Evolutionary conservation across 2,888 invertebrate species (phyloP).

Genomic region (Parnassius mnemosyne): DNA sequence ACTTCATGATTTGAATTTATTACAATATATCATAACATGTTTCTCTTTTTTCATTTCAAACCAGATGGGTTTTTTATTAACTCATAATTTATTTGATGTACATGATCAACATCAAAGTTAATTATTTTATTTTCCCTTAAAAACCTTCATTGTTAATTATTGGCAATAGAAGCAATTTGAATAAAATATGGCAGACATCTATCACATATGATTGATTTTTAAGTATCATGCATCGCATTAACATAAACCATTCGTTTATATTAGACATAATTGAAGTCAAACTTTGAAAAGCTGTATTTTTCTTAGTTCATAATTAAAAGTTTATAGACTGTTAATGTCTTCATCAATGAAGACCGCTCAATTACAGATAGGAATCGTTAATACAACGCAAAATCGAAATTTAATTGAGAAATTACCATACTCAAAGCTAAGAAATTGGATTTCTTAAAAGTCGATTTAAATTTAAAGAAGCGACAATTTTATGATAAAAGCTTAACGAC

Average conservation of each 20-base stretch:
- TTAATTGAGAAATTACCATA: conserved; percentile 39
- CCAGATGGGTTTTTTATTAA: neutral
- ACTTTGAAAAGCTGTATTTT: conserved; percentile 18
- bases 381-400: conserved; percentile 37
- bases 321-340: conserved; percentile 32
- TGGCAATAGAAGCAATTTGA: conserved; percentile 3
- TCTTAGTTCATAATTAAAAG: conserved; percentile 24
- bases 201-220: conserved; percentile 13
- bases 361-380: conserved; percentile 66
- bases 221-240: conserved; percentile 15
- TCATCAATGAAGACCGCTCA: conserved; percentile 39
- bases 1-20: no score
- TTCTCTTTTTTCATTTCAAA: no score
- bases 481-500: conserved; percentile 42
- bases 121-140: conserved; percentile 1
- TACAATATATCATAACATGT: no score
- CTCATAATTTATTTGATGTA: neutral
- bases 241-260: conserved; percentile 17
- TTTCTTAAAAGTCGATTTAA: conserved; percentile 42
- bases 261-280: conserved; percentile 14
- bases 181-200: conserved; percentile 11
- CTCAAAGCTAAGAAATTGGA: conserved; percentile 33
- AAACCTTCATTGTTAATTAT: conserved; percentile 8
- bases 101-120: neutral
- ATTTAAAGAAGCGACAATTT: conserved; percentile 39